Conservation (phyloP, 2,113 vertebrate genomes). For the Leucosticte australis region DNA sequence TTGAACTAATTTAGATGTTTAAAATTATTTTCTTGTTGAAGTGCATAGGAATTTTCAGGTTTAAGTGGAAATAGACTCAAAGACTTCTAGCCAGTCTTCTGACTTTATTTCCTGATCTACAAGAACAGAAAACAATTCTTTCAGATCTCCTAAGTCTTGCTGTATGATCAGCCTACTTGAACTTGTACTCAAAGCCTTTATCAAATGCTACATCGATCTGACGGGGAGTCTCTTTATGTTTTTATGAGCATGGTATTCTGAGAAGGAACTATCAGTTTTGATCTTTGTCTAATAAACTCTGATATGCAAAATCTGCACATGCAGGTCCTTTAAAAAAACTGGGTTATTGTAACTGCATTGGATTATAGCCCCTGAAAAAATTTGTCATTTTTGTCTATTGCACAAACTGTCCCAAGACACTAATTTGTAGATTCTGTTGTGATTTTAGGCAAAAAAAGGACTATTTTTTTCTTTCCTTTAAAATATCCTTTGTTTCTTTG, state of each 20-base stretch:
- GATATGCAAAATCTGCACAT: neutral
- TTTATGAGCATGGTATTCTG: neutral
- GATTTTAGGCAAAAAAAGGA: neutral
- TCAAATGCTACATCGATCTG: neutral
- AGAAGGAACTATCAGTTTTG: neutral
- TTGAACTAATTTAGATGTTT: neutral
- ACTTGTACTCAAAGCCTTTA: neutral
- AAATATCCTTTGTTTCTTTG: neutral
- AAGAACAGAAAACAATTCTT: neutral
- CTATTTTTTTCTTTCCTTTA: neutral
- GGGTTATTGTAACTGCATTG: neutral
- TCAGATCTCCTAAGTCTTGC: neutral
- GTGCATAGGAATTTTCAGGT: neutral
- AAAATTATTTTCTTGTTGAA: neutral
- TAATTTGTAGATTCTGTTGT: neutral
- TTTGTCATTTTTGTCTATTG: neutral
- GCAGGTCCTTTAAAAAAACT: neutral
- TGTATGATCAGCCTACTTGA: neutral
- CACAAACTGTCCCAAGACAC: neutral
- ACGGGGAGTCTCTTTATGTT: neutral
- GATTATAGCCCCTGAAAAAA: neutral
- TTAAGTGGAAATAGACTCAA: neutral
- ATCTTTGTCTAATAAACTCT: neutral
- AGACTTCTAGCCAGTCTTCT: neutral
- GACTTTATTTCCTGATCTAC: neutral